These are phyloP conservation scores for Gasterosteus nipponicus DNA, from an alignment of 2,113 vertebrate genomes.

Conservation along the genomic window DNA sequence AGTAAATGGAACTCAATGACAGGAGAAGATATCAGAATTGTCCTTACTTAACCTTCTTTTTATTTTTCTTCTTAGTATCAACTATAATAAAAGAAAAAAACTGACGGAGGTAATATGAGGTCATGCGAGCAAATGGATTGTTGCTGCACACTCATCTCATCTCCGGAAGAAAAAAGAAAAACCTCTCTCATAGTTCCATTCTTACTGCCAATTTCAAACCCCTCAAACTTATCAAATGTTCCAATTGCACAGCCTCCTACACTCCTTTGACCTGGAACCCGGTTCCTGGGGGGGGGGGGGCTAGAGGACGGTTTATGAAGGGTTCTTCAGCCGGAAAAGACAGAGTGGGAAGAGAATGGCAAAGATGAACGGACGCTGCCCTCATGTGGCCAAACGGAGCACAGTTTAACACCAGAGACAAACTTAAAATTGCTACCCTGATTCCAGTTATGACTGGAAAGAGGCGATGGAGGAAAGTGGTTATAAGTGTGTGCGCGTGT, in stretches of 20 bases:
- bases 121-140: not conserved
- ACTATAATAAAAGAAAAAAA: slow-evolving; percentile 6
- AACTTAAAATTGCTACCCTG: slow-evolving; percentile 21
- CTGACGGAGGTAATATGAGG: slow-evolving; percentile 9
- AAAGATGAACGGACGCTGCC: slow-evolving; percentile 63
- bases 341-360: accelerated
- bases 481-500: slow-evolving; percentile 18
- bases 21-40: not conserved
- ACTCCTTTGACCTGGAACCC: slow-evolving; percentile 11
- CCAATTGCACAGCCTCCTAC: slow-evolving; percentile 38
- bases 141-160: not conserved
- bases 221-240: slow-evolving; percentile 38
- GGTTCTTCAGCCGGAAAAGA: slow-evolving; percentile 3
- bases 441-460: slow-evolving; percentile 33
- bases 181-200: not conserved
- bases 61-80: not conserved
- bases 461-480: slow-evolving; percentile 40
- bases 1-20: not conserved
- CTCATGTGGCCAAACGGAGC: slow-evolving; percentile 65
- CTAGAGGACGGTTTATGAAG: not conserved
- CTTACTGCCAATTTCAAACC: not conserved
- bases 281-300: not conserved
- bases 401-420: slow-evolving; percentile 1
- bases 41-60: not conserved
- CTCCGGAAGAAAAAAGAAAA: not conserved